These are phyloP conservation scores for Pogonomyrmex barbatus DNA, from an alignment of 1,140 invertebrate genomes.

Conservation along the genomic window DNA sequence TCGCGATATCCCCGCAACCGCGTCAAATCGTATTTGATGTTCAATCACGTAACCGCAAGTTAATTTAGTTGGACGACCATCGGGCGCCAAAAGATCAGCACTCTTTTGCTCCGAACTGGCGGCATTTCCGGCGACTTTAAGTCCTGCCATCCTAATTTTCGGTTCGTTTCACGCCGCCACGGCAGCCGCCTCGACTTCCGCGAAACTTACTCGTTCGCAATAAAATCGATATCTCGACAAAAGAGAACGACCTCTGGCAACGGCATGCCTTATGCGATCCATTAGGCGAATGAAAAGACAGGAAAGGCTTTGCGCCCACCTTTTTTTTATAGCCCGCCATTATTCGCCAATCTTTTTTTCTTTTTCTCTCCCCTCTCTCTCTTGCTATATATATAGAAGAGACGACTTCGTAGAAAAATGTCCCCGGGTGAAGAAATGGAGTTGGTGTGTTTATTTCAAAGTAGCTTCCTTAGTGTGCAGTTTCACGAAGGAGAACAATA, in stretches of 20 bases:
- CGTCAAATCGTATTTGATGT: slow-evolving; percentile 19
- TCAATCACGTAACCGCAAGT: slow-evolving; percentile 40
- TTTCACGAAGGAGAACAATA: slow-evolving; percentile 39
- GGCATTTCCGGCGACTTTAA: slow-evolving; percentile 34
- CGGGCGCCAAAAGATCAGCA: slow-evolving; percentile 1
- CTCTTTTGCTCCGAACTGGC: neutral
- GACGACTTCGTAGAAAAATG: slow-evolving; percentile 46
- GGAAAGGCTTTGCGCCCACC: slow-evolving; percentile 9
- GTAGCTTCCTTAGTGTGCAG: slow-evolving; percentile 37
- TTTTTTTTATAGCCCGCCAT: slow-evolving; percentile 42
- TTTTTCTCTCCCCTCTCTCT: neutral
- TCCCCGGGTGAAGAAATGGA: slow-evolving; percentile 28
- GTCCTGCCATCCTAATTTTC: slow-evolving; percentile 40
- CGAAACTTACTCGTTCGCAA: slow-evolving; percentile 52
- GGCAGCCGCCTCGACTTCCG: slow-evolving; percentile 41
- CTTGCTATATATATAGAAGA: slow-evolving; percentile 31
- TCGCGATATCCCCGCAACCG: neutral
- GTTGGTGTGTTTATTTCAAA: slow-evolving; percentile 59
- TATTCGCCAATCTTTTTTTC: slow-evolving; percentile 34
- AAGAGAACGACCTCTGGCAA: slow-evolving; percentile 44
- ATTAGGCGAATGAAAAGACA: slow-evolving; percentile 71
- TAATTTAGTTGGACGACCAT: slow-evolving; percentile 41
- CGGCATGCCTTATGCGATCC: slow-evolving; percentile 68
- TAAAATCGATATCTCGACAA: slow-evolving; percentile 70
- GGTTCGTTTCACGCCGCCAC: slow-evolving; percentile 37